Evolutionary conservation across 2,113 vertebrate species (phyloP).

Genomic region (Chitala chitala): DNA sequence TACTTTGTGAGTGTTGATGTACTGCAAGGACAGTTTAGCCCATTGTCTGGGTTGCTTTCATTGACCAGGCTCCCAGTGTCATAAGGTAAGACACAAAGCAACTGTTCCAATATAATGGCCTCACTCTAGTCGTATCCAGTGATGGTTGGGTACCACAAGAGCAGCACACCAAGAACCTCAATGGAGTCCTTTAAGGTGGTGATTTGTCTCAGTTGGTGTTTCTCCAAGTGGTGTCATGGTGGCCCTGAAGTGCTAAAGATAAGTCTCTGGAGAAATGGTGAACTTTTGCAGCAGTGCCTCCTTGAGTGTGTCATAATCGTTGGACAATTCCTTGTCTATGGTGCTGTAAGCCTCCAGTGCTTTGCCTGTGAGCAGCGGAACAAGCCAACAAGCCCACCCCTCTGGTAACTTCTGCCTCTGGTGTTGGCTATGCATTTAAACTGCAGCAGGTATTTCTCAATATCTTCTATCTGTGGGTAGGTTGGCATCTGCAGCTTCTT

Average conservation of each 20-base stretch:
- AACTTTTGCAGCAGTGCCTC: background rate
- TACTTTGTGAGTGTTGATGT: slow-evolving; percentile 3
- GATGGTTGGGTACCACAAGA: background rate
- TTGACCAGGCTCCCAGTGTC: slow-evolving; percentile 16
- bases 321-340: too few species aligned
- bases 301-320: too few species aligned
- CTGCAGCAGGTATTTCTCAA: background rate
- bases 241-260: background rate
- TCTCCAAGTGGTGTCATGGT: background rate
- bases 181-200: too few species aligned
- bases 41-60: slow-evolving; percentile 5
- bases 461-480: background rate
- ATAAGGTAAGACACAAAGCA: background rate
- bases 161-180: background rate
- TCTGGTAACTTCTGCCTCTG: too few species aligned
- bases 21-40: slow-evolving; percentile 1
- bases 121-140: background rate
- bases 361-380: slow-evolving; percentile 6
- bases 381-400: background rate
- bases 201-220: too few species aligned
- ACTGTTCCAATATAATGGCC: background rate
- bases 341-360: slow-evolving; percentile 2
- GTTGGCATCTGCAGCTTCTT: too few species aligned
- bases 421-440: too few species aligned
- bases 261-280: background rate